phyloP scores from a whole-genome alignment of 2,113 vertebrate species.

The Salvelinus alpinus region DNA sequence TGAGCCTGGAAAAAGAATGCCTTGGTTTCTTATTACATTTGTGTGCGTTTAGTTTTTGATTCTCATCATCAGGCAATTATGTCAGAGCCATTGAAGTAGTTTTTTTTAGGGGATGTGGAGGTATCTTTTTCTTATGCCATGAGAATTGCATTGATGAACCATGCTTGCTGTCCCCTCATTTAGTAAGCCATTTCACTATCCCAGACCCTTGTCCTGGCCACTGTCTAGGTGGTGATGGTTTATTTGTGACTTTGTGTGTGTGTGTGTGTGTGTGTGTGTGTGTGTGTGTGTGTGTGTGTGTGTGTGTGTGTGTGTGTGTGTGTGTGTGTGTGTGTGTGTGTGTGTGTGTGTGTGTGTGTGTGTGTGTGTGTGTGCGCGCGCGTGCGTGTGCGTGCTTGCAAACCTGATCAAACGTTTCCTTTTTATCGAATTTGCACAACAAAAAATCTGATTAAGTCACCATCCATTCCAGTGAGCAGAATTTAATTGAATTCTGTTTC shows the following conservation, averaged over 20 bases:
- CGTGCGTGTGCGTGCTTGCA: constrained; percentile 1
- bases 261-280: constrained; percentile 20
- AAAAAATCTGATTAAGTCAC: constrained; percentile 52
- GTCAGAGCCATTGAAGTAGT: background rate
- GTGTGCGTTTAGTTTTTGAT: constrained; percentile 14
- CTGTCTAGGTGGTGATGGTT: background rate
- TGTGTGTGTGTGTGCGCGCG: constrained; percentile 3
- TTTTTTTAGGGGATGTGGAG: constrained; percentile 12
- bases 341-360: constrained; percentile 6
- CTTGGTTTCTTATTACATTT: constrained; percentile 46
- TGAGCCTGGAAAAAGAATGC: constrained; percentile 20
- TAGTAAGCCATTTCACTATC: constrained; percentile 16
- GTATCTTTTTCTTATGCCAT: constrained; percentile 5
- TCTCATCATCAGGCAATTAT: constrained; percentile 15
- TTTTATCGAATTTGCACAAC: constrained; percentile 56
- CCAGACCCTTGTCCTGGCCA: background rate
- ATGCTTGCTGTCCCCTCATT: constrained; percentile 16
- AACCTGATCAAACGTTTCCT: constrained; percentile 42
- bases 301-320: constrained; percentile 20
- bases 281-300: constrained; percentile 21
- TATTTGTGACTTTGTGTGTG: constrained; percentile 28
- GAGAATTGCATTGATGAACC: constrained; percentile 14
- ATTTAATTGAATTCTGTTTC: constrained; percentile 69
- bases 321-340: constrained; percentile 20
- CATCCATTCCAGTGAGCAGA: constrained; percentile 60